Base-by-base conservation (phyloP, 1,140 invertebrate species). In the Cotesia vestalis region DNA sequence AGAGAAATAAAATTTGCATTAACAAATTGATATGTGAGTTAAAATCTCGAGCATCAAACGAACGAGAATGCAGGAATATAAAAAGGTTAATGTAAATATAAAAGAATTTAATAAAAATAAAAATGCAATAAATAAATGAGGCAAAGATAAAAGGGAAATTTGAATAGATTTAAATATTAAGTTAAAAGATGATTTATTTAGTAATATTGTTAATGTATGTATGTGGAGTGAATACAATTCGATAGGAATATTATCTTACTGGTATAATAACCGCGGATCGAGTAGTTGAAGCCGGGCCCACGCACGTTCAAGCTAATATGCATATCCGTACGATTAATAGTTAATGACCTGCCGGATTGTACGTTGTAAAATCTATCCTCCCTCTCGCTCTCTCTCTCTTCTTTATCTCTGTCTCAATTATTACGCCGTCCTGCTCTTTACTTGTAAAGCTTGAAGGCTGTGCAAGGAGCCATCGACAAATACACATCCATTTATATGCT, bases 311-410 rank as follows among this genome's bases (percentile, higher is more conserved):
- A 66, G 66, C 78, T 80, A 77, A 81, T 83, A 81, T 82, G 77
- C 80, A 80, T 80, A 82, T 80, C 76, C 79, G 71, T 72, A 64
- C 77, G 75, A 76, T 80, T 81, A 80, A 80, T 79, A 79, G 80
- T 77, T 80, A 80, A 83, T 79, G 80, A 78, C 69, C 60, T 51
- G 51, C 36, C 67, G 46, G 61, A 51, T 66, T 71, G 69, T 71
- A 66, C 69, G 69, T 64, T 71, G 69, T 71, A 66, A 17, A 34
- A 46, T 12, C 51, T 53, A 46, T 8, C 40, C 40, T 46, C 40
- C 40, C 11, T 46, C 36, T 17, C 36, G 34, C 55, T 38, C n/a
- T 27, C 17, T 27, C 17, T 17, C 66, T 55, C 63, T 66, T 51
- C 0, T 51, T 53, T 51, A 34, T 67, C 53, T 14, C 53, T 57